Percentiles rank a stretch among this genome's conserved stretches.
Evolutionary conservation across 2,113 vertebrate species (phyloP).

Genomic region (Sinocyclocheilus anophthalmus): DNA sequence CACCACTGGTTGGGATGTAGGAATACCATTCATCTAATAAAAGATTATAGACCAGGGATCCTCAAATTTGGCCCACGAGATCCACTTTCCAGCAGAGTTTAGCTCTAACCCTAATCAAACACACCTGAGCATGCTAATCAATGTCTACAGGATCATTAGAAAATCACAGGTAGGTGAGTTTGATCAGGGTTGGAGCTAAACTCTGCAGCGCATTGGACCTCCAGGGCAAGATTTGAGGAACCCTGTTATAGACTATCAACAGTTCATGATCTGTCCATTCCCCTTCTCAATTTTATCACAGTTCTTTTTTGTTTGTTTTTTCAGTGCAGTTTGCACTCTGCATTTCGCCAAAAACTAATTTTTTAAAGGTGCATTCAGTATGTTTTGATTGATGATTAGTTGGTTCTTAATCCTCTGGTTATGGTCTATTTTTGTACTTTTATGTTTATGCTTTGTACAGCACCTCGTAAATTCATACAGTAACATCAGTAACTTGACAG

Average conservation of each 20-base stretch:
- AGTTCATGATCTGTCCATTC: not conserved
- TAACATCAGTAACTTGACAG: not conserved
- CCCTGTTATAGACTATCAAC: not conserved
- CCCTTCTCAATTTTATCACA: not conserved
- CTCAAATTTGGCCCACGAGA: too few species aligned
- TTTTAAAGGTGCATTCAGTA: not conserved
- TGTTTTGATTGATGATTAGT: not conserved
- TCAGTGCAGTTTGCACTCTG: too few species aligned
- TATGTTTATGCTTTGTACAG: not conserved
- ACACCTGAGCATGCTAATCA: too few species aligned
- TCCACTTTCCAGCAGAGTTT: too few species aligned
- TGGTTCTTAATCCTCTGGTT: not conserved
- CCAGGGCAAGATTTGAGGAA: too few species aligned
- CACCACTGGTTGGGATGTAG: too few species aligned
- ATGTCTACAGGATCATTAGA: too few species aligned
- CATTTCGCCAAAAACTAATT: not conserved
- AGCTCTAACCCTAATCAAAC: too few species aligned
- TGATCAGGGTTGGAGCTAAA: too few species aligned
- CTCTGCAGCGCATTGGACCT: too few species aligned
- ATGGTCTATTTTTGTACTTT: not conserved
- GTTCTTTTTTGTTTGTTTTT: not conserved
- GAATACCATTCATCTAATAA: too few species aligned
- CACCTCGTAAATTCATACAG: not conserved
- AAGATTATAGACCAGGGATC: not conserved
- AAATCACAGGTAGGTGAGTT: too few species aligned